A percentile compares a stretch with the other conserved stretches of the same genome.
Conservation (phyloP, 1,140 invertebrate species). For the Tetramorium alpestre region DNA sequence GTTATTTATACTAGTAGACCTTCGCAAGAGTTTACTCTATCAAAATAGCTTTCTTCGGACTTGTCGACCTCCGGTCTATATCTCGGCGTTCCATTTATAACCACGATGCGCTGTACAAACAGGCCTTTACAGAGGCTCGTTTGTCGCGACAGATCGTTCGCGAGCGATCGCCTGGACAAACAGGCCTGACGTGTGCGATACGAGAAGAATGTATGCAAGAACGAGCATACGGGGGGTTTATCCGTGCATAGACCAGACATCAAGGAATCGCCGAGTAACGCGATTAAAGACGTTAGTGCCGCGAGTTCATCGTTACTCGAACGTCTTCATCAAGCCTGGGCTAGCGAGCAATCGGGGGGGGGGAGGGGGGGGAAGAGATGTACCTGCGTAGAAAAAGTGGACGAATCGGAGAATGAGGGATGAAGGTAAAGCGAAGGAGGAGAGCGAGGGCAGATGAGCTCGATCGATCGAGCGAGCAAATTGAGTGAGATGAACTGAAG, state of each 20-base stretch:
- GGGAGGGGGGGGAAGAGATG: conserved; percentile 28
- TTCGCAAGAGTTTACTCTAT: background rate
- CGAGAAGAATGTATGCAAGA: conserved; percentile 42
- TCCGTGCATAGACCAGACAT: conserved; percentile 21
- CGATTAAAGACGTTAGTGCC: conserved; percentile 63
- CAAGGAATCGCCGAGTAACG: conserved; percentile 52
- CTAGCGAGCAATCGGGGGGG: conserved; percentile 68
- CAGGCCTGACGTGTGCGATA: conserved; percentile 40
- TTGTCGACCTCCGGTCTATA: background rate
- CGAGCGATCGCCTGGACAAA: conserved; percentile 21
- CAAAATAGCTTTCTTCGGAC: background rate
- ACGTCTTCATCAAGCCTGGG: conserved; percentile 79
- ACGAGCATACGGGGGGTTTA: conserved; percentile 4
- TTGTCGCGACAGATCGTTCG: conserved; percentile 37
- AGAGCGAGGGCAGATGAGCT: conserved; percentile 15
- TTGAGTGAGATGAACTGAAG: background rate
- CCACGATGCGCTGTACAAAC: conserved; percentile 10
- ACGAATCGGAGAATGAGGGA: conserved; percentile 22
- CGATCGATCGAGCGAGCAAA: background rate
- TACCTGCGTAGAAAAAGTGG: conserved; percentile 73
- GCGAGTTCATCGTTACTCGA: conserved; percentile 49
- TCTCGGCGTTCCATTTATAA: conserved; percentile 27
- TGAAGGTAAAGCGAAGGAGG: background rate
- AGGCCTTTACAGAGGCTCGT: conserved; percentile 21
- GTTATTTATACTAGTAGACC: background rate